Evolutionary conservation across 2,797 vertebrate species (phyloP).

Genomic region (Coregonus suidteri): DNA sequence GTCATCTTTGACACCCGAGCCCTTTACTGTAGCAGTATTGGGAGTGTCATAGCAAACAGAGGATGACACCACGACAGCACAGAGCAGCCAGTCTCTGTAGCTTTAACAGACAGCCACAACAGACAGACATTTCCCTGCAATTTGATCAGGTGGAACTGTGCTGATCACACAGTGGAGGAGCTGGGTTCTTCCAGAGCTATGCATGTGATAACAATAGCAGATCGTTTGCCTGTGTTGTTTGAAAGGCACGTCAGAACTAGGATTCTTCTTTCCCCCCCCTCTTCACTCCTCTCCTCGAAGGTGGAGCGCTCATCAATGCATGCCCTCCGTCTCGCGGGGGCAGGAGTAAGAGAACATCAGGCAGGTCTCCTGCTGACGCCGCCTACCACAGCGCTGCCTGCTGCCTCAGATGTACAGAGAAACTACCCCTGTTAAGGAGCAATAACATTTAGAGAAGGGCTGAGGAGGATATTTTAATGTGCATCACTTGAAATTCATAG

Average conservation of each 20-base stretch:
- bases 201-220: background rate
- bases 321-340: background rate
- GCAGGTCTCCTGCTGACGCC: background rate
- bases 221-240: background rate
- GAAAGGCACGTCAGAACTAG: background rate
- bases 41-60: slow-evolving; percentile 4
- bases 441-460: slow-evolving; percentile 69
- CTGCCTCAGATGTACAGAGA: slow-evolving; percentile 55
- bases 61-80: background rate
- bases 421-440: slow-evolving; percentile 63
- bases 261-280: background rate
- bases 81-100: background rate
- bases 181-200: background rate
- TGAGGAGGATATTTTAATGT: slow-evolving; percentile 70
- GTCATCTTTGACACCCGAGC: background rate
- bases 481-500: slow-evolving; percentile 82
- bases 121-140: background rate
- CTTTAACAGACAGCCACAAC: background rate
- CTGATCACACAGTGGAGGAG: slow-evolving; percentile 6
- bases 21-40: background rate
- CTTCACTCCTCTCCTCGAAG: slow-evolving; percentile 2
- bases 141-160: background rate
- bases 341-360: slow-evolving; percentile 4
- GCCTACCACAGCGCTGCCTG: slow-evolving; percentile 18
- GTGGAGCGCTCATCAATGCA: background rate